These are phyloP conservation scores for Trichopoda pennipes DNA, from an alignment of 2,888 invertebrate species.

Conservation along the genomic window DNA sequence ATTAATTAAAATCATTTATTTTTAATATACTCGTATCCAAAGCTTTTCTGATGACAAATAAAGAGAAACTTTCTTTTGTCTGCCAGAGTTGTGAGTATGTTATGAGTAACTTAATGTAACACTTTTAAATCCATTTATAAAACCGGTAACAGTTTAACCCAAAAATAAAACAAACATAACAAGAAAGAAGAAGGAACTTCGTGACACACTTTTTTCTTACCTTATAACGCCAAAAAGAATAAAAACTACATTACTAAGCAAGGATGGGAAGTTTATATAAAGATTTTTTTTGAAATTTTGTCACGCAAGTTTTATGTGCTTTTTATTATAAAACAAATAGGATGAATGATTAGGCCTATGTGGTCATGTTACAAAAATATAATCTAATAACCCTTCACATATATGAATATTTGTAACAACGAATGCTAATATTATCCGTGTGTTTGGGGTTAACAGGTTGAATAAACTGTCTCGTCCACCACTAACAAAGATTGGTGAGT, in stretches of 20 bases:
- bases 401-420: too few relatives aligned
- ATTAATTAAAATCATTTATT: conserved; percentile 27
- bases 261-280: not conserved
- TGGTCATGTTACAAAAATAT: too few relatives aligned
- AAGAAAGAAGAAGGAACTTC: conserved; percentile 47
- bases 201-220: conserved; percentile 68
- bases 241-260: conserved; percentile 4
- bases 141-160: conserved; percentile 48
- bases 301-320: too few relatives aligned
- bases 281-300: too few relatives aligned
- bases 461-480: too few relatives aligned
- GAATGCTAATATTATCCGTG: too few relatives aligned
- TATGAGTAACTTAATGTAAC: conserved; percentile 22
- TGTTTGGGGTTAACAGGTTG: too few relatives aligned
- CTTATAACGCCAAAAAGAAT: conserved; percentile 32
- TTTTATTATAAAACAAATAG: too few relatives aligned
- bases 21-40: conserved; percentile 10
- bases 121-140: conserved; percentile 13
- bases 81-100: conserved; percentile 24
- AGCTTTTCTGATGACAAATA: conserved; percentile 2
- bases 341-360: too few relatives aligned
- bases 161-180: conserved; percentile 18
- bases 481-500: too few relatives aligned
- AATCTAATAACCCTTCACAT: too few relatives aligned
- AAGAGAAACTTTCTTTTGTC: conserved; percentile 56